Evolutionary conservation across 2,888 invertebrate genomes (phyloP).

Genomic region (Julus scandinavius): DNA sequence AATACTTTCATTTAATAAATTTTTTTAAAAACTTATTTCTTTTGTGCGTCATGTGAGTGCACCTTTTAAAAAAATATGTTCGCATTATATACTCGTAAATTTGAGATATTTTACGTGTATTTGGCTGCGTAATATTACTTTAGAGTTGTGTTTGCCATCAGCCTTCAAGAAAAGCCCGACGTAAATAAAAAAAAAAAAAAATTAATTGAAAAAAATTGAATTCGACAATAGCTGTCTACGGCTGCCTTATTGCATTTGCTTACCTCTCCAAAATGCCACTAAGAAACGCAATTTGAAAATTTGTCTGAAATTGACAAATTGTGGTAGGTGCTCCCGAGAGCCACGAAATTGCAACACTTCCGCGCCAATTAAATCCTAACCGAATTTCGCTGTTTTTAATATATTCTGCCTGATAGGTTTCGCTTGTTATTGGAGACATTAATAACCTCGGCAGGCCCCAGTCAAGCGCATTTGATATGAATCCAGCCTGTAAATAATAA

Average conservation of each 20-base stretch:
- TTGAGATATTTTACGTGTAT: not conserved
- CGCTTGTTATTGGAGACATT: not conserved
- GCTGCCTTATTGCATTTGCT: conserved; percentile 1
- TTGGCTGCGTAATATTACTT: not conserved
- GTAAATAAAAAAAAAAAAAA: not conserved
- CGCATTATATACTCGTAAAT: not conserved
- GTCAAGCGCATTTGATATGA: not conserved
- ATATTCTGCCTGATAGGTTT: not conserved
- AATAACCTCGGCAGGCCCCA: not conserved
- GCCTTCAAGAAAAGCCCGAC: not conserved
- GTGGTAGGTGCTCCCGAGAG: not conserved
- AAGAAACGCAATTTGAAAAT: conserved; percentile 22
- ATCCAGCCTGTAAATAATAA: conserved; percentile 35
- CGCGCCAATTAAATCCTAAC: not conserved
- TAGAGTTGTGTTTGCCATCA: not conserved
- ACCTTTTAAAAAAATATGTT: no score
- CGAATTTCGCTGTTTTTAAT: conserved; percentile 9
- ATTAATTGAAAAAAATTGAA: not conserved
- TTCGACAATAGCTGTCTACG: not conserved
- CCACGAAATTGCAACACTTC: conserved; percentile 12
- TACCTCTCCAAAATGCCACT: conserved; percentile 39
- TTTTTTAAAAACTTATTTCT: no score
- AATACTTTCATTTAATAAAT: no score
- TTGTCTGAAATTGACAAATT: conserved; percentile 18
- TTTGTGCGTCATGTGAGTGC: no score